Conservation (phyloP, 2,113 vertebrate species). For the Cebus imitator region DNA sequence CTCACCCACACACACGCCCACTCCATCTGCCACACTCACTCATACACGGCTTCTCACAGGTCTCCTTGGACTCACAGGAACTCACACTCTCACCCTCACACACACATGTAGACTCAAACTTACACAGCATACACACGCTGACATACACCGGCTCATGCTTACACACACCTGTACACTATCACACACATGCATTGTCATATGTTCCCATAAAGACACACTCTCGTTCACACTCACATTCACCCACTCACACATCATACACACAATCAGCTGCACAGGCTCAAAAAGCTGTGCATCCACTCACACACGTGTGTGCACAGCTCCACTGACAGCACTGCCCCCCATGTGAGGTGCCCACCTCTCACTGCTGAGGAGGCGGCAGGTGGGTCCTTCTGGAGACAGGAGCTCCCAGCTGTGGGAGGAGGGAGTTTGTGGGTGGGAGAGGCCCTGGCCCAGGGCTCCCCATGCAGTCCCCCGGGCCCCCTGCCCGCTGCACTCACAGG, state of each 20-base stretch:
- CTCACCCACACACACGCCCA: neutral
- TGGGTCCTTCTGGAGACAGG: neutral
- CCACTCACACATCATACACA: neutral
- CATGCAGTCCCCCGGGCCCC: rapidly evolving
- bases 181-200: neutral
- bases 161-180: rapidly evolving
- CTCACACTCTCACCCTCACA: neutral
- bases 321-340: neutral
- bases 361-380: too few relatives aligned
- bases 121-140: neutral
- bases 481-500: too few relatives aligned
- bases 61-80: neutral
- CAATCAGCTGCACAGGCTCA: neutral
- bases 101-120: neutral
- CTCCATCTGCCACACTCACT: rapidly evolving
- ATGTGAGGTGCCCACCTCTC: neutral
- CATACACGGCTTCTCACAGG: neutral
- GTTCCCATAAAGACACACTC: neutral
- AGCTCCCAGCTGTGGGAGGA: neutral
- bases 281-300: neutral
- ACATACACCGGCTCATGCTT: neutral
- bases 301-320: neutral
- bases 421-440: neutral
- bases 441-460: neutral
- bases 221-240: neutral